A percentile compares a stretch with the other conserved stretches of the same genome.
phyloP scores from a whole-genome alignment of 2,797 vertebrate species.

The Scolopax bukidnonensis region DNA sequence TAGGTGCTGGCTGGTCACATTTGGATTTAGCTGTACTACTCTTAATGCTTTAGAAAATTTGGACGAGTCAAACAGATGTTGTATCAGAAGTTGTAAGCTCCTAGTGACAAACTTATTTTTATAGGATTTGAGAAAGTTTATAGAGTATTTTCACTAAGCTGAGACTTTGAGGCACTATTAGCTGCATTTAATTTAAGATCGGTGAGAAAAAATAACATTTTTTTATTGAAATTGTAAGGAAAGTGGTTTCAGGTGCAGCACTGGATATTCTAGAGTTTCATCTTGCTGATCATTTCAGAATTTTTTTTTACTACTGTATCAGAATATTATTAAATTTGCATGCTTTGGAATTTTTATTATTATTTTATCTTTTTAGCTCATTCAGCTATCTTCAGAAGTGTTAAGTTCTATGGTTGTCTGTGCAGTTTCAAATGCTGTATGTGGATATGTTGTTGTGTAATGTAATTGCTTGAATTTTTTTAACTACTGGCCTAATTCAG shows the following conservation, averaged over 20 bases:
- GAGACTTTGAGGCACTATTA: not conserved
- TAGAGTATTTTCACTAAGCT: not conserved
- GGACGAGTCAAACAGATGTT: not conserved
- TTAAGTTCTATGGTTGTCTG: not conserved
- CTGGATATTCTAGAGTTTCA: not conserved
- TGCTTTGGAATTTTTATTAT: not conserved
- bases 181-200: not conserved
- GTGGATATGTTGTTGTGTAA: not conserved
- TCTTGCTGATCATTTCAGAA: not conserved
- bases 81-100: not conserved
- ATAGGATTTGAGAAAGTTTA: not conserved
- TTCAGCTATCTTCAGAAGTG: accelerated
- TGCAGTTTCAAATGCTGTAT: not conserved
- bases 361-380: not conserved
- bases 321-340: not conserved
- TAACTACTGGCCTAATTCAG: not conserved
- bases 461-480: not conserved
- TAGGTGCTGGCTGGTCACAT: not conserved
- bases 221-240: not conserved
- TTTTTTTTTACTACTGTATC: not conserved
- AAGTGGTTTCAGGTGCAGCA: not conserved
- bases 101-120: not conserved
- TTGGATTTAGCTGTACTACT: not conserved
- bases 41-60: not conserved
- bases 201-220: accelerated